Evolutionary conservation across 2,888 invertebrate species (phyloP), one percentile per base, ranked within the genome.

Genomic region (Argyresthia albistria): DNA sequence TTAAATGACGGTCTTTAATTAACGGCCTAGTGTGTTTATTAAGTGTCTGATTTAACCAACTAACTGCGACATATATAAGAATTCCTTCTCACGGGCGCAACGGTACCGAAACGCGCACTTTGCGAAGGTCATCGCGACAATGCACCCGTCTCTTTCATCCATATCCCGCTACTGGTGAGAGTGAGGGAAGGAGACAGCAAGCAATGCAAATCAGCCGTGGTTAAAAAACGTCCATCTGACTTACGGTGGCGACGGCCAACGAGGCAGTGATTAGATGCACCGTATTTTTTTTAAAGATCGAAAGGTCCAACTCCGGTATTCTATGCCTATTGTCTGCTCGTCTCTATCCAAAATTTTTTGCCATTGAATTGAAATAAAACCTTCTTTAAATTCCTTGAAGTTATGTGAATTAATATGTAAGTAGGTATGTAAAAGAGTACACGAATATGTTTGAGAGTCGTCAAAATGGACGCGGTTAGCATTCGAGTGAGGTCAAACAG

Each of bases 71-170:
- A n/a, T n/a, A n/a, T n/a, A n/a, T 69, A 73, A 75, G 77, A 82
- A 84, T 82, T 75, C 76, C 80, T 80, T 80, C 80, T 79, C 80
- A 80, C 81, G 77, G 73, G 64, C 73, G 64, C 78, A 79, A 80
- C 80, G 77, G 81, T 79, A 80, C 61, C 64, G 74, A 74, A 77
- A 76, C 75, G 76, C 77, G 80, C 80, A 77, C 69, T 61, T 65
- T 63, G 59, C 67, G 72, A 71, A 76, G 74, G 75, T 76, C 76
- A 74, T 60, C 62, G 63, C 64, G 67, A 67, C 67, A 65, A 56
- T 61, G 59, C 55, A 48, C 58, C 60, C 56, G 57, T 73, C 76
- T 67, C 72, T 62, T 54, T 74, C 66, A 58, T 54, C 49, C 60
- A 37, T 51, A 52, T 51, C 8, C 52, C 54, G 54, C 49, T 39